Evolutionary conservation across 2,113 vertebrate genomes (phyloP).

Genomic region (Diphyllodes magnificus): DNA sequence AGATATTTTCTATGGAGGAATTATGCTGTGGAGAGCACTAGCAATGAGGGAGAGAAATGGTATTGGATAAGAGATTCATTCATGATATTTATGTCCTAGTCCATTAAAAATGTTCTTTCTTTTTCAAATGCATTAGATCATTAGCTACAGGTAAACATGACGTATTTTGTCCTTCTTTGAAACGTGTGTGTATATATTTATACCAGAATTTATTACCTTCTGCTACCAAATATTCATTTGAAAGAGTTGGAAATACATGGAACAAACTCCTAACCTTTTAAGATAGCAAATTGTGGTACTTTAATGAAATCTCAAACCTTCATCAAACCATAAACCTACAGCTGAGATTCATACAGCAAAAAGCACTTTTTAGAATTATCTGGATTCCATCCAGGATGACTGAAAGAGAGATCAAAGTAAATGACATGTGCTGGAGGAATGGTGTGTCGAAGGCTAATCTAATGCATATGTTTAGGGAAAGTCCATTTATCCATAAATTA

Average conservation of each 20-base stretch:
- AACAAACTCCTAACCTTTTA: not conserved
- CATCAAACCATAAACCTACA: slow-evolving; percentile 34
- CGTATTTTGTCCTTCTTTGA: not conserved
- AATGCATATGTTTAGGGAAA: slow-evolving; percentile 58
- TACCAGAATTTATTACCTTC: not conserved
- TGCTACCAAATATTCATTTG: not conserved
- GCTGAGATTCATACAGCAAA: slow-evolving; percentile 56
- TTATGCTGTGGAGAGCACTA: not conserved
- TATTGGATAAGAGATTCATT: not conserved
- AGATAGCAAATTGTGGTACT: slow-evolving; percentile 34
- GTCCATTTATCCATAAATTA: slow-evolving; percentile 60
- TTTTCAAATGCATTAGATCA: not conserved
- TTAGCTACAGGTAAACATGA: not conserved
- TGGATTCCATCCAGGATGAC: slow-evolving; percentile 27
- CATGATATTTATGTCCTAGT: not conserved
- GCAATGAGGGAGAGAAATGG: not conserved
- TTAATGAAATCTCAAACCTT: slow-evolving; percentile 46
- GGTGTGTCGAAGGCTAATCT: slow-evolving; percentile 56
- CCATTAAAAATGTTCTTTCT: not conserved
- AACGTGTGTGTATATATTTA: not conserved
- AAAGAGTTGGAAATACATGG: not conserved
- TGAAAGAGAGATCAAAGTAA: slow-evolving; percentile 65
- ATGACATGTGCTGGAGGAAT: slow-evolving; percentile 54
- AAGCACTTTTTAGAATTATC: slow-evolving; percentile 55
- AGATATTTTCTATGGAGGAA: not conserved